These are phyloP conservation scores for Trachymyrmex cornetzi DNA, from an alignment of 1,140 invertebrate genomes.

Conservation along the genomic window DNA sequence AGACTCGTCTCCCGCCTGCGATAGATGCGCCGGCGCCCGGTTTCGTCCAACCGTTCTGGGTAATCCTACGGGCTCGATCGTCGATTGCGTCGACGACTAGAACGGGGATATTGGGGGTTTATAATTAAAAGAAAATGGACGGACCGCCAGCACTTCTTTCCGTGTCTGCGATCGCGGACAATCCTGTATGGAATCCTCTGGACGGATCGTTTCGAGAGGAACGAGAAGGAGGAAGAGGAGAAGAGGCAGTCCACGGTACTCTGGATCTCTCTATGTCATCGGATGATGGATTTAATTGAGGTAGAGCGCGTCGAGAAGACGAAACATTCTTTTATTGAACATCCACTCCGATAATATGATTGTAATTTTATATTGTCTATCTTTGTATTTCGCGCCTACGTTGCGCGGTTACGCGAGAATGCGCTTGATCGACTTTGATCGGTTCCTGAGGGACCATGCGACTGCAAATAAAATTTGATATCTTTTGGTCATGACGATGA, in stretches of 20 bases:
- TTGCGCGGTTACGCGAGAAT: conserved; percentile 60
- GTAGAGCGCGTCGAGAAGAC: conserved; percentile 31
- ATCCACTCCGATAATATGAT: conserved; percentile 48
- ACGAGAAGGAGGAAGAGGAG: neutral
- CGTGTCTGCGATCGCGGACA: conserved; percentile 23
- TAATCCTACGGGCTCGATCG: neutral
- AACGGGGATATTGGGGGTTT: neutral
- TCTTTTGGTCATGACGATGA: conserved; percentile 12
- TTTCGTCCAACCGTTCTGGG: conserved; percentile 19
- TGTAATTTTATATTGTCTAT: conserved; percentile 61
- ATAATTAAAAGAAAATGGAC: neutral
- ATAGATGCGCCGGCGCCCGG: conserved; percentile 81
- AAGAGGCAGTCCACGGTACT: neutral
- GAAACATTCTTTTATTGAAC: neutral
- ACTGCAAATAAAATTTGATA: conserved; percentile 33
- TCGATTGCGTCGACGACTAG: conserved; percentile 24
- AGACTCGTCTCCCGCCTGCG: conserved; percentile 84
- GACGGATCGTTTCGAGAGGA: conserved; percentile 17
- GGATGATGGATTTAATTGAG: conserved; percentile 46
- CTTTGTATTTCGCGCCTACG: conserved; percentile 35
- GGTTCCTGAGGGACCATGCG: conserved; percentile 22
- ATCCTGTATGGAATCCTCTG: conserved; percentile 19
- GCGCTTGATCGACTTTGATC: conserved; percentile 31
- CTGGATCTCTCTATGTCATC: conserved; percentile 30
- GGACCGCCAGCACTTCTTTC: conserved; percentile 30